Base-by-base conservation (phyloP, 2,888 invertebrate species). In the Ormyrus pomaceus region DNA sequence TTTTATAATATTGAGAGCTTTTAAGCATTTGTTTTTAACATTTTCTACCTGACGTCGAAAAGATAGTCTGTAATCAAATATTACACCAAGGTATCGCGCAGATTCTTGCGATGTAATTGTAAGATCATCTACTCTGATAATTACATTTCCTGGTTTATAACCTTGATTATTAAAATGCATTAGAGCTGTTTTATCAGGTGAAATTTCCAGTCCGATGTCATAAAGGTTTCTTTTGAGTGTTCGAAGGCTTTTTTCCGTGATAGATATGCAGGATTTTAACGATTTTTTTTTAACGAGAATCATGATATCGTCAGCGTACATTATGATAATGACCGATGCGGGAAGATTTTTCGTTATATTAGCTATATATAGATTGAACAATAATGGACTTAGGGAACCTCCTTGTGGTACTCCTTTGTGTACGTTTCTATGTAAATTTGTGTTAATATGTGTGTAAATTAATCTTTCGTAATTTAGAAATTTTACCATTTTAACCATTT, bases 291-390 rank as follows among this genome's bases (percentile, higher is more conserved):
- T 34, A 34, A 34, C 34, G 34, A 34, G 34, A 34, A 34, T 34
- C 34, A 34, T 34, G 34, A 79, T 55, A 69, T 79, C 73, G 56
- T 79, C 79, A 8, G 79, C 73, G 34, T 69, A 74, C 55, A 61
- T 55, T 10, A 0, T 45, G 19, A 72, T 13, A 50, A 1, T 61
- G 6, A 81, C 53, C 50, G 19, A 66, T 8, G 51, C 55, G 6
- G 74, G 68, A 9, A 80, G 6, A 11, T 74, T 68, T 0, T 66
- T 6, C 0, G 53, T 56, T 7, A 83, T 79, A 9, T 61, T 53
- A 10, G 34, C 6, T 10, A 72, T 13, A 48, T 62, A 51, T 0
- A 72, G 13, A 5, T 58, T 46, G 48, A 19, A 72, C 6, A 58
- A 13, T 6, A 72, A 0, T 11, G 69, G 46, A 11, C 62, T 62